These are phyloP conservation scores for Chironex yamaguchii DNA, from an alignment of 30 jellyfish, hydroid and myxozoan genomes.

Conservation along the genomic window DNA sequence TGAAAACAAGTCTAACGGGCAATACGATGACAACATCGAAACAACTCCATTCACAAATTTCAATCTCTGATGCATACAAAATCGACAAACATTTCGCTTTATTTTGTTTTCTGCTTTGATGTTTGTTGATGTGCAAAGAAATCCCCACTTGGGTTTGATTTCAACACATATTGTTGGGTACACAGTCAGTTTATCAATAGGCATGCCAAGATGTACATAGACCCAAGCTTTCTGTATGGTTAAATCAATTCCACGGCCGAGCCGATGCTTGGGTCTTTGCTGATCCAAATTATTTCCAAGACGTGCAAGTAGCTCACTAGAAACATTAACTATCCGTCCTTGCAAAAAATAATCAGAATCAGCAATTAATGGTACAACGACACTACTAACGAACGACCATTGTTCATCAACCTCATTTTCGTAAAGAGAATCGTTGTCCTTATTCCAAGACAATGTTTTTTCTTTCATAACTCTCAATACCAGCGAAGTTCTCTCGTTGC, in stretches of 20 bases:
- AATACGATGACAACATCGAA: conserved; percentile 33
- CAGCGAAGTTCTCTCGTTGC: neutral
- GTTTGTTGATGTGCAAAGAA: conserved; percentile 29
- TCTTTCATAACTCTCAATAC: conserved; percentile 71
- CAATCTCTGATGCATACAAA: conserved; percentile 77
- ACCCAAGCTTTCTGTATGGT: conserved; percentile 6
- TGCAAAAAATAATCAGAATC: neutral
- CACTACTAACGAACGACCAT: neutral
- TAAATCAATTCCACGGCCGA: neutral
- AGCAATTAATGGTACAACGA: neutral
- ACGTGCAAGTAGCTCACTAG: neutral
- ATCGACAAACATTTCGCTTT: conserved; percentile 58
- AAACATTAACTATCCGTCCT: neutral
- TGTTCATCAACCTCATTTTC: neutral
- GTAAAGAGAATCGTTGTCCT: neutral
- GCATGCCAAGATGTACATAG: conserved; percentile 59
- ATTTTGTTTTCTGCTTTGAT: neutral
- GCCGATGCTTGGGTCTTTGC: neutral
- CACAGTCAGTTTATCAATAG: neutral
- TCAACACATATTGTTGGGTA: conserved; percentile 62
- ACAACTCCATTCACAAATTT: conserved; percentile 53
- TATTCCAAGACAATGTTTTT: neutral
- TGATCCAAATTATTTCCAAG: neutral
- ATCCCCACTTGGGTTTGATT: conserved; percentile 95
- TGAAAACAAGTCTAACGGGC: conserved; percentile 89